These are phyloP conservation scores for Tetragnatha montana DNA, from an alignment of 2,888 invertebrate species.

Conservation along the genomic window DNA sequence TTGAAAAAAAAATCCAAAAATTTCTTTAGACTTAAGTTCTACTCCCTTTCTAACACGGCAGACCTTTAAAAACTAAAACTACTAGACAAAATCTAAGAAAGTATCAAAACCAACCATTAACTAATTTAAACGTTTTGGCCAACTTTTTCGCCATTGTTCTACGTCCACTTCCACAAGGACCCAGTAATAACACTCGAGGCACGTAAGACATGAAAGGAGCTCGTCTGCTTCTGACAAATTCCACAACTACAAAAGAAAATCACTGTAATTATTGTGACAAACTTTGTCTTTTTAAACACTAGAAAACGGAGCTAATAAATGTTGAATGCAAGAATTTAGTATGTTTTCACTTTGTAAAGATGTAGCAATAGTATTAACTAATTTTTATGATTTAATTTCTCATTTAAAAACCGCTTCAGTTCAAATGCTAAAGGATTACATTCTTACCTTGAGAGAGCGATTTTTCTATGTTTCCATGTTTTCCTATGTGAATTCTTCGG, in stretches of 20 bases:
- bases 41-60: too few species aligned
- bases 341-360: too few species aligned
- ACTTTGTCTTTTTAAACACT: too few species aligned
- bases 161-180: slow-evolving; percentile 53
- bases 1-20: too few species aligned
- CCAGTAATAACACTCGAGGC: slow-evolving; percentile 45
- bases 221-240: slow-evolving; percentile 44
- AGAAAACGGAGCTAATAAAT: too few species aligned
- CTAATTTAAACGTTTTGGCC: slow-evolving; percentile 20
- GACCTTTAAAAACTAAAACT: too few species aligned
- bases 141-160: slow-evolving; percentile 32
- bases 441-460: background rate
- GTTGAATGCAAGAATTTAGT: too few species aligned
- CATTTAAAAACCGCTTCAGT: too few species aligned
- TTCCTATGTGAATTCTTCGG: slow-evolving; percentile 30
- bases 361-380: too few species aligned
- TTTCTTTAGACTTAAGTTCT: too few species aligned
- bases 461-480: background rate
- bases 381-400: too few species aligned
- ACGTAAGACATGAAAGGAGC: slow-evolving; percentile 32
- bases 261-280: background rate
- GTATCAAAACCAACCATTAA: slow-evolving; percentile 25
- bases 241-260: slow-evolving; percentile 26
- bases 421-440: too few species aligned
- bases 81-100: background rate